Evolutionary conservation across 2,888 invertebrate species (phyloP).

Genomic region (Megalurothrips usitatus): DNA sequence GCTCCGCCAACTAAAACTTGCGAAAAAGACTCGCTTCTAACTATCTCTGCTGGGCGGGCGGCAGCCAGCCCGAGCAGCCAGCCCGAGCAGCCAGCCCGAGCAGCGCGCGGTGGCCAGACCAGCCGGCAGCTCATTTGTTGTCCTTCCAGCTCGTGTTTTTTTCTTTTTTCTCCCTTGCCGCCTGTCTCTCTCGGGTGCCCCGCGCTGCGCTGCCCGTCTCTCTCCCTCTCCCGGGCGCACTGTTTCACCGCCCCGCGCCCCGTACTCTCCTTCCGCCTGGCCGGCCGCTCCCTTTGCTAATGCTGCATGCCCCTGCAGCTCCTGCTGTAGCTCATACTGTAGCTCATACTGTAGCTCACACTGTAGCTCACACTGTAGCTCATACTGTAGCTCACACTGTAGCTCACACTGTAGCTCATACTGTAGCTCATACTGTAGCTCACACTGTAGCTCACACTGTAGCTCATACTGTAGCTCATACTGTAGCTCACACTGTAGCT

Average conservation of each 20-base stretch:
- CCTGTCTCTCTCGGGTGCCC: not conserved
- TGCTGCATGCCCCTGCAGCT: too few relatives aligned
- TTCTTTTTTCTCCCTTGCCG: not conserved
- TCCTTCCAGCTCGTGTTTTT: not conserved
- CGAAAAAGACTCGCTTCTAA: not conserved
- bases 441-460: too few relatives aligned
- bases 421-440: too few relatives aligned
- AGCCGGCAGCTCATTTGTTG: not conserved
- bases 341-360: too few relatives aligned
- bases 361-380: too few relatives aligned
- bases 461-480: too few relatives aligned
- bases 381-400: too few relatives aligned
- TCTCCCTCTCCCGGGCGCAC: not conserved
- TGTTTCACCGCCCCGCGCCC: not conserved
- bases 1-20: slow-evolving; percentile 14
- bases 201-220: too few relatives aligned
- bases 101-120: not conserved
- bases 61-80: not conserved
- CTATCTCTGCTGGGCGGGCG: not conserved
- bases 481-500: too few relatives aligned
- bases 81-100: not conserved
- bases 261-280: not conserved
- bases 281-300: too few relatives aligned
- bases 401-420: too few relatives aligned
- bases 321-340: too few relatives aligned